Evolutionary conservation across 1,140 invertebrate species (phyloP).

Genomic region (Cyclargus thomasi): DNA sequence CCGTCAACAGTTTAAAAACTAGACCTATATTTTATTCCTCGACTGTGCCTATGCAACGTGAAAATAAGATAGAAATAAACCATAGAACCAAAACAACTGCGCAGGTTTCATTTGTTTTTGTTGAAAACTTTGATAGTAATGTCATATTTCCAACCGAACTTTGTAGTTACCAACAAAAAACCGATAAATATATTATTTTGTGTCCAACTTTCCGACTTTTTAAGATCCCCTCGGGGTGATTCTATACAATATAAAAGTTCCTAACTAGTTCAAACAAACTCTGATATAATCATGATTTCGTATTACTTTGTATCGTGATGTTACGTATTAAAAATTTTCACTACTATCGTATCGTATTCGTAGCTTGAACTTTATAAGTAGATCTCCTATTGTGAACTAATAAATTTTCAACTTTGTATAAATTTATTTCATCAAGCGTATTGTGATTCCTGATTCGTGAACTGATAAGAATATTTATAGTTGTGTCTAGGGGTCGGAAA

Average conservation of each 20-base stretch:
- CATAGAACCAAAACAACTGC: too few relatives aligned
- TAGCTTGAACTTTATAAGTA: neutral
- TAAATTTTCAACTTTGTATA: neutral
- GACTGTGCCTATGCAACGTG: too few relatives aligned
- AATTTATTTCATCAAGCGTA: neutral
- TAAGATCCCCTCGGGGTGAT: neutral
- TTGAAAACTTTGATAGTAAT: neutral
- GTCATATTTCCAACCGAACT: neutral
- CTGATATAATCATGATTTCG: neutral
- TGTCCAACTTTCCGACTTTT: neutral
- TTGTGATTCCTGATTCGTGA: too few relatives aligned
- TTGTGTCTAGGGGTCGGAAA: too few relatives aligned
- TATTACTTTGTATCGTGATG: neutral
- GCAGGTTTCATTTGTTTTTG: neutral
- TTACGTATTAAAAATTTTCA: neutral
- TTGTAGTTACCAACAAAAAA: neutral
- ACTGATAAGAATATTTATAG: too few relatives aligned
- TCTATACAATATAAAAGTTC: constrained; percentile 9
- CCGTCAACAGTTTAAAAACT: too few relatives aligned
- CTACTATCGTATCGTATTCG: neutral
- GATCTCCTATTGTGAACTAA: neutral
- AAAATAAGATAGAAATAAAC: too few relatives aligned
- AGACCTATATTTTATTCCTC: too few relatives aligned
- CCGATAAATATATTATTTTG: constrained; percentile 1
- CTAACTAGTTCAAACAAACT: constrained; percentile 9